Conservation (phyloP, 2,797 vertebrate species). For the Enteromius afrohamiltoni region DNA sequence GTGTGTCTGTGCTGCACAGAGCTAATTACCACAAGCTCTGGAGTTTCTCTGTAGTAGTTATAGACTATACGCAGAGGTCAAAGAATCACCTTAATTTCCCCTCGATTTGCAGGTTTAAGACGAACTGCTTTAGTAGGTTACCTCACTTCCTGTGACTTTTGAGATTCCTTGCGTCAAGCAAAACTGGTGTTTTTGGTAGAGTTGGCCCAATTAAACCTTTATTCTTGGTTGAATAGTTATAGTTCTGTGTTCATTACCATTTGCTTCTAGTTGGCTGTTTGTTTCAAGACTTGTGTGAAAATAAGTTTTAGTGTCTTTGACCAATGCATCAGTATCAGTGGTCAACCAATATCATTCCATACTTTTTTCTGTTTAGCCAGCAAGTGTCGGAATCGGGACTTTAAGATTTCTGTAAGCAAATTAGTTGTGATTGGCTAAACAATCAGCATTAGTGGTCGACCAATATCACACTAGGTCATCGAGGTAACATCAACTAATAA, state of each 20-base stretch:
- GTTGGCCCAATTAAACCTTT: not conserved
- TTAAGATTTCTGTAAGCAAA: not conserved
- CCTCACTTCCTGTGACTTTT: conserved; percentile 2
- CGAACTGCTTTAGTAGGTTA: not conserved
- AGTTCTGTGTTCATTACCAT: not conserved
- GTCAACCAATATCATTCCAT: not conserved
- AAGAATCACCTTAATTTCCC: conserved; percentile 22
- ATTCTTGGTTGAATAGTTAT: not conserved
- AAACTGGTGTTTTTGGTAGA: not conserved
- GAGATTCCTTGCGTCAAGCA: not conserved
- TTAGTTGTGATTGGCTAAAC: not conserved
- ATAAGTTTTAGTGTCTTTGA: not conserved
- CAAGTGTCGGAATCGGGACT: not conserved
- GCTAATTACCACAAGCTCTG: conserved; percentile 29
- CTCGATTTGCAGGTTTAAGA: not conserved
- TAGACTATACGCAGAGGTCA: not conserved
- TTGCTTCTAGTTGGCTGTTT: not conserved
- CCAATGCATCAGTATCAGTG: not conserved
- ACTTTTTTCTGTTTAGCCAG: not conserved
- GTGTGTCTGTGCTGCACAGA: conserved; percentile 30
- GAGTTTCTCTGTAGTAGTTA: conserved; percentile 18
- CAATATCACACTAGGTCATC: not conserved
- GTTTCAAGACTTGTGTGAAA: not conserved
- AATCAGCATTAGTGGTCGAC: not conserved
- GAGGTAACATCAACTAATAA: not conserved